These are phyloP conservation scores for Augochlora pura DNA, from an alignment of 1,140 invertebrate species.

Conservation along the genomic window DNA sequence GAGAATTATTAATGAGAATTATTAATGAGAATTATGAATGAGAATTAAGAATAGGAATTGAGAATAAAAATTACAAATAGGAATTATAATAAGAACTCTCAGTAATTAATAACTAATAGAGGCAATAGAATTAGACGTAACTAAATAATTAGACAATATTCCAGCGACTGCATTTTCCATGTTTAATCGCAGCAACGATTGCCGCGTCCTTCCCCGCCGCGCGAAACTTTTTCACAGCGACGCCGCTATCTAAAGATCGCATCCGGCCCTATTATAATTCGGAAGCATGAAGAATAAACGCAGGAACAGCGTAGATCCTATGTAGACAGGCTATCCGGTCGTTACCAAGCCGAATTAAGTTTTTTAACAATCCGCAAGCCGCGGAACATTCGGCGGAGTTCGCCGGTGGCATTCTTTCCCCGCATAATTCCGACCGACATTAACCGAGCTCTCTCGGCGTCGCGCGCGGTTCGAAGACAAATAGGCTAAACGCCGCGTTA, in stretches of 20 bases:
- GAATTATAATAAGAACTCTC: too few relatives aligned
- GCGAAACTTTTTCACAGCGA: neutral
- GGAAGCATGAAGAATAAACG: constrained; percentile 2
- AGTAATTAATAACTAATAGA: too few relatives aligned
- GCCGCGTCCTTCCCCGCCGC: neutral
- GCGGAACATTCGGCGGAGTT: neutral
- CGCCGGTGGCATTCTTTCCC: neutral
- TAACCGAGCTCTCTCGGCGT: too few relatives aligned
- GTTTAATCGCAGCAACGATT: too few relatives aligned
- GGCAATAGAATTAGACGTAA: too few relatives aligned
- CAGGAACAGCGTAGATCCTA: neutral
- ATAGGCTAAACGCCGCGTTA: constrained; percentile 3
- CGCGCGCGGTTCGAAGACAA: neutral
- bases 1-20: too few relatives aligned
- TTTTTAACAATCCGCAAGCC: constrained; percentile 15
- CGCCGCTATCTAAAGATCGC: neutral
- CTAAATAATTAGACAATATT: too few relatives aligned
- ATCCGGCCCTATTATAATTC: neutral
- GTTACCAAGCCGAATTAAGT: constrained; percentile 33
- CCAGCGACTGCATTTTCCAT: too few relatives aligned
- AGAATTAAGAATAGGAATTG: too few relatives aligned
- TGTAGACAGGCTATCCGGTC: neutral
- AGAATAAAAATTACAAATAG: too few relatives aligned
- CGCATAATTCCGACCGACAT: constrained; percentile 10
- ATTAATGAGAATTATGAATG: too few relatives aligned